Base-by-base conservation (phyloP, 2,888 invertebrate species). In the Caenorhabditis panamensis region DNA sequence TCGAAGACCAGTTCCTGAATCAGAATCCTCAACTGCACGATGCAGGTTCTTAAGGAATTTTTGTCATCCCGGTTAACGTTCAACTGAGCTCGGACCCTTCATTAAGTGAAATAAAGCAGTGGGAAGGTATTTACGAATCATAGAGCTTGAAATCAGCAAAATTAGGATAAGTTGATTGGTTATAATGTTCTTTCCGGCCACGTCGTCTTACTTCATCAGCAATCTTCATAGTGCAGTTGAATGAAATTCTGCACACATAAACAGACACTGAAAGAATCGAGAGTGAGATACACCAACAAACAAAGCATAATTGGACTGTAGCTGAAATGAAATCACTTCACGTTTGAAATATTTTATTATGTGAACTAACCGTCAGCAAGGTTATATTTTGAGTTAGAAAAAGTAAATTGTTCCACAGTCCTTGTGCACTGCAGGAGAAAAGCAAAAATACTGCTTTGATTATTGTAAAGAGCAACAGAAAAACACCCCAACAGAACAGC, bases 171-270 rank as follows among this genome's bases (percentile, higher is more conserved):
- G n/a, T n/a, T n/a, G n/a, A n/a, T n/a, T n/a, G n/a, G n/a, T n/a
- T n/a, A n/a, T n/a, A n/a, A n/a, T n/a, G n/a, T 11, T 36, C 37
- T 26, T 75, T 37, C 53, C 64, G 63, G 28, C 56, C 53, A 49
- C 81, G 71, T 54, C 49, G 44, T 16, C 81, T 59, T 22, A 81
- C 28, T 72, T 72, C 59, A 31, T 81, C 81, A 53, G 81, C 76
- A 13, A 81, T 58, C 22, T 56, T 54, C 67, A 81, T 67, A 3
- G 72, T 76, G 81, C 81, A 81, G 13, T 72, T 26, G 58, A 81
- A 76, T 16, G 81, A 61, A n/a, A 76, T 47, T 13, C 66, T 66
- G 36, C 81, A 81, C 16, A 76, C 72, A 37, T 71, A 76, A n/a
- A 81, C 49, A 1, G 71, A 72, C n/a, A 67, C 36, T 3, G 71